Conservation (phyloP, 2,888 invertebrate species). For the Barypeithes pellucidus region DNA sequence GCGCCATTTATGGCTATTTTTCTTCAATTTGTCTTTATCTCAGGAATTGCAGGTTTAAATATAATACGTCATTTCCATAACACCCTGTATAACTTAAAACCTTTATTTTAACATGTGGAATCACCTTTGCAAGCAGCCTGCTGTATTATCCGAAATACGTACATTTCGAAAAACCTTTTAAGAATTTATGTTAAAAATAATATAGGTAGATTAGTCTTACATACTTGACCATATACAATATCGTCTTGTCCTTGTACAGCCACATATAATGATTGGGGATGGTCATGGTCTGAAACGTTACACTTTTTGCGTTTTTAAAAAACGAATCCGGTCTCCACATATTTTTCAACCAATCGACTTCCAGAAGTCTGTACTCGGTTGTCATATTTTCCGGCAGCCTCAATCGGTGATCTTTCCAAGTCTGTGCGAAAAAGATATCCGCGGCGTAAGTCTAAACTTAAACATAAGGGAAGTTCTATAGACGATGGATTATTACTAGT, state of each 20-base stretch:
- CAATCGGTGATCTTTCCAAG: conserved; percentile 92
- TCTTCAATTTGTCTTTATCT: too few species aligned
- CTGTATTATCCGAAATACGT: too few species aligned
- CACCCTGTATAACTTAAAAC: too few species aligned
- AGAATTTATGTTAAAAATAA: too few species aligned
- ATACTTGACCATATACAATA: conserved; percentile 90
- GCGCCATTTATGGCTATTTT: too few species aligned
- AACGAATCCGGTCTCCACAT: conserved; percentile 97
- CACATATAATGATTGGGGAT: conserved; percentile 95
- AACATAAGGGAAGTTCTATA: neutral
- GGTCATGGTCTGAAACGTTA: conserved; percentile 95
- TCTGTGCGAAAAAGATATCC: conserved; percentile 94
- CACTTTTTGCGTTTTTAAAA: conserved; percentile 94
- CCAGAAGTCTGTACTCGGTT: conserved; percentile 88
- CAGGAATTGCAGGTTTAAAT: too few species aligned
- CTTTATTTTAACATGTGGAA: too few species aligned
- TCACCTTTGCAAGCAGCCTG: too few species aligned
- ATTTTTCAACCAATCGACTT: conserved; percentile 92
- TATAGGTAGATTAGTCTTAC: conserved; percentile 59
- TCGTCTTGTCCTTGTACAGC: conserved; percentile 90
- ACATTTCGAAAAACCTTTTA: too few species aligned
- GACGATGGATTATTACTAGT: too few species aligned
- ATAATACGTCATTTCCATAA: too few species aligned
- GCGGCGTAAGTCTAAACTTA: conserved; percentile 85
- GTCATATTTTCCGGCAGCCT: conserved; percentile 94